Percentiles rank a stretch among this genome's conserved stretches.
These are phyloP conservation scores for Silurus aristotelis DNA, from an alignment of 2,797 vertebrate species.

Conservation along the genomic window DNA sequence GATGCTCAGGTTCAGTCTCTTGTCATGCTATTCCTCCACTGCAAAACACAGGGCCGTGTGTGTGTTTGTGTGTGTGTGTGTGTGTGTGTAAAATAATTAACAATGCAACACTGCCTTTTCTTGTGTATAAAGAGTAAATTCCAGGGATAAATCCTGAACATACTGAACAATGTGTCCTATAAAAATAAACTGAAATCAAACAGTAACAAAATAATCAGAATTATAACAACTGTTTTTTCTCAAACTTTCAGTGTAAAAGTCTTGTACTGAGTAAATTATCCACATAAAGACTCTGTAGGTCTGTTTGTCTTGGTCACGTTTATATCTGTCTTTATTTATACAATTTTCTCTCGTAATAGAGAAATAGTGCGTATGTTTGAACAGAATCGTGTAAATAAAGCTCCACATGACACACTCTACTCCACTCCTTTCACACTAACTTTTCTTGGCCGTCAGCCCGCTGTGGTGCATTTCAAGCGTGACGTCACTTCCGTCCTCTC, in stretches of 20 bases:
- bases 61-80: too few relatives aligned
- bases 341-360: not conserved
- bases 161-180: not conserved
- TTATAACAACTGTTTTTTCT: not conserved
- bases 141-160: not conserved
- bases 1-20: too few relatives aligned
- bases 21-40: too few relatives aligned
- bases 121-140: not conserved
- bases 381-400: too few relatives aligned
- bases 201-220: not conserved
- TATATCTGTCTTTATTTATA: not conserved
- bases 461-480: constrained; percentile 34
- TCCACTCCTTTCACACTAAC: not conserved
- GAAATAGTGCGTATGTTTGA: not conserved
- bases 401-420: too few relatives aligned
- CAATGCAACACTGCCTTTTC: not conserved
- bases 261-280: not conserved
- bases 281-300: not conserved
- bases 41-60: too few relatives aligned
- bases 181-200: not conserved
- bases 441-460: not conserved
- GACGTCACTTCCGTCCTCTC: constrained; percentile 76
- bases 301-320: not conserved
- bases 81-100: too few relatives aligned
- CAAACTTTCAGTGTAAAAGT: not conserved